Evolutionary conservation across 2,113 vertebrate species (phyloP).

Genomic region (Synchiropus splendidus): DNA sequence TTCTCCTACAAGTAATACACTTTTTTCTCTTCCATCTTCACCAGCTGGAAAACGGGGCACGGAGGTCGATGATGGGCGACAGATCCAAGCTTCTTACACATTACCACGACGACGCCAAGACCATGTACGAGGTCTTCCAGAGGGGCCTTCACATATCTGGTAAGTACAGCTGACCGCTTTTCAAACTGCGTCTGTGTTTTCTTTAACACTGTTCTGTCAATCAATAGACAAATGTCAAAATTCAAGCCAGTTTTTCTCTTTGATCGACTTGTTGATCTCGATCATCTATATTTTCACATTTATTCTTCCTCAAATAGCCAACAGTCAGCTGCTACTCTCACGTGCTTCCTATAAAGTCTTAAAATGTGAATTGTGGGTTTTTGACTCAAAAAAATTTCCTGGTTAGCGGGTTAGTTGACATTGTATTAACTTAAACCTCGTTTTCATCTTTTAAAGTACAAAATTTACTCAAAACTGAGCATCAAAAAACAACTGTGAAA

Average conservation of each 20-base stretch:
- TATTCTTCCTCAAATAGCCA: too few relatives aligned
- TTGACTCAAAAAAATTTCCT: too few relatives aligned
- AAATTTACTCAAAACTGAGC: too few relatives aligned
- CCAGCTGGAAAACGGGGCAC: conserved; percentile 71
- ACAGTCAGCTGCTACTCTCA: too few relatives aligned
- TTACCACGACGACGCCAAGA: conserved; percentile 89
- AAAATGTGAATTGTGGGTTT: too few relatives aligned
- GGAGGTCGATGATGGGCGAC: conserved; percentile 80
- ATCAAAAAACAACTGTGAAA: too few relatives aligned
- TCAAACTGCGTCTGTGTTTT: background rate
- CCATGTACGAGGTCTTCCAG: conserved; percentile 94
- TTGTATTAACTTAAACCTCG: too few relatives aligned
- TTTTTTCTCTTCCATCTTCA: background rate
- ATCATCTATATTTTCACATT: background rate
- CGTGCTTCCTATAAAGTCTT: too few relatives aligned
- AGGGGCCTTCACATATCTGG: conserved; percentile 89
- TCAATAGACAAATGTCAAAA: background rate
- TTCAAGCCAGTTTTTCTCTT: background rate
- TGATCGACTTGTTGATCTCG: background rate
- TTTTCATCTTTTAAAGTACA: too few relatives aligned
- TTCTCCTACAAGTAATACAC: too few relatives aligned
- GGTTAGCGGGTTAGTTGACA: too few relatives aligned
- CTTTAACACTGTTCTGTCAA: background rate
- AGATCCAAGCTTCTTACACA: conserved; percentile 76
- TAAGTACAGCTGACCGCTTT: conserved; percentile 44